Conservation (phyloP, 2,113 vertebrate species). For the Malurus alboscapulatus region DNA sequence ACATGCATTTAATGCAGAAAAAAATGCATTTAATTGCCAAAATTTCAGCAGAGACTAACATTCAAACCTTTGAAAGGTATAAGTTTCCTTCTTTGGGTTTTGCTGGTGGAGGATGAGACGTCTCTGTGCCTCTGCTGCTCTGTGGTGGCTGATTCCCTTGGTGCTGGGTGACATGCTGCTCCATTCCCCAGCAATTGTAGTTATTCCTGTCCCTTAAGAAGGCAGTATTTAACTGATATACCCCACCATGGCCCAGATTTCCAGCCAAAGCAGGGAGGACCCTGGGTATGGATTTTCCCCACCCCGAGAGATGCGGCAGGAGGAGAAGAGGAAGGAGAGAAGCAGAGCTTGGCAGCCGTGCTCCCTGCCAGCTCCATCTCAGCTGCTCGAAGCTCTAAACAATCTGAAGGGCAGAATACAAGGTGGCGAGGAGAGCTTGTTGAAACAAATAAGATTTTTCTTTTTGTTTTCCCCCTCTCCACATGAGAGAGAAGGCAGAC, state of each 20-base stretch:
- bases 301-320: fast-evolving
- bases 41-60: neutral
- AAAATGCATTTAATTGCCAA: neutral
- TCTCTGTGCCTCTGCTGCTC: neutral
- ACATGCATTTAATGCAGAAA: neutral
- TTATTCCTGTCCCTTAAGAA: neutral
- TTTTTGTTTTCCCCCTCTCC: neutral
- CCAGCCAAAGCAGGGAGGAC: neutral
- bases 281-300: neutral
- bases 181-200: fast-evolving
- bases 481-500: neutral
- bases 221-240: neutral
- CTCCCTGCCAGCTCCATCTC: neutral
- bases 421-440: neutral
- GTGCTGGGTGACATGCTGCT: neutral
- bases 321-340: neutral
- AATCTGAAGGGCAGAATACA: neutral
- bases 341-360: neutral
- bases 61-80: neutral
- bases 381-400: neutral
- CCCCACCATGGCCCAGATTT: neutral
- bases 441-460: neutral
- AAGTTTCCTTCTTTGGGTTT: neutral
- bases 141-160: neutral
- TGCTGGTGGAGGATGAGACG: neutral